Percentiles rank a stretch among this genome's conserved stretches.
Conservation (phyloP, 2,888 invertebrate species). For the Habrosyne pyritoides region DNA sequence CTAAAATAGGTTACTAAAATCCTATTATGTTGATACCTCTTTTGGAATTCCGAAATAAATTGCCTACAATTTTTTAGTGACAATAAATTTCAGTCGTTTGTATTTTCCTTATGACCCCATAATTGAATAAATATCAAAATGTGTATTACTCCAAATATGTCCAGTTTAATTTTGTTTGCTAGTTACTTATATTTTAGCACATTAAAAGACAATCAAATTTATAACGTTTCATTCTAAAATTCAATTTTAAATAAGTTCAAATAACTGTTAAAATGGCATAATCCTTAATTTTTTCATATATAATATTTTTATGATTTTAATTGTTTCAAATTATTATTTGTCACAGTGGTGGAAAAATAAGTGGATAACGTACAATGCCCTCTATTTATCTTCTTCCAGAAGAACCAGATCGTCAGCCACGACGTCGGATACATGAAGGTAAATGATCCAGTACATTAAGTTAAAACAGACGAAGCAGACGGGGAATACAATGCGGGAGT, state of each 20-base stretch:
- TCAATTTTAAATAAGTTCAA: slow-evolving; percentile 10
- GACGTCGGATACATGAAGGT: slow-evolving; percentile 97
- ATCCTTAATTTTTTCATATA: background rate
- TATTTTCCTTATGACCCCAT: slow-evolving; percentile 51
- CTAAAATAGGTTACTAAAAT: background rate
- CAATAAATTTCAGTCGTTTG: slow-evolving; percentile 53
- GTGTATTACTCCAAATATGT: no score
- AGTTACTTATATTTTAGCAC: no score
- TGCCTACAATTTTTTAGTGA: slow-evolving; percentile 32
- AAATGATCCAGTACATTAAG: slow-evolving; percentile 99
- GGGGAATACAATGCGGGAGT: slow-evolving; percentile 98
- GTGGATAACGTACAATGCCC: slow-evolving; percentile 64
- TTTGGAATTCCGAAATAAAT: background rate
- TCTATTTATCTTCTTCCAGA: slow-evolving; percentile 86
- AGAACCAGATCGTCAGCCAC: slow-evolving; percentile 96
- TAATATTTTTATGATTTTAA: background rate
- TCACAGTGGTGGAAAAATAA: slow-evolving; percentile 60
- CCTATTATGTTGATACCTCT: slow-evolving; percentile 6
- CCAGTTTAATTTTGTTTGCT: slow-evolving; percentile 11
- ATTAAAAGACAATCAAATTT: no score
- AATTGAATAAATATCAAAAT: no score
- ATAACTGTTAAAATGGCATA: no score
- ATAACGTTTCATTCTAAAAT: no score
- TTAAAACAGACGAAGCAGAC: slow-evolving; percentile 99
- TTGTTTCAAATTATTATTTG: slow-evolving; percentile 71